These are phyloP conservation scores for Pocillopora verrucosa DNA, from an alignment of 64 coral and sea anemone species.

Conservation along the genomic window DNA sequence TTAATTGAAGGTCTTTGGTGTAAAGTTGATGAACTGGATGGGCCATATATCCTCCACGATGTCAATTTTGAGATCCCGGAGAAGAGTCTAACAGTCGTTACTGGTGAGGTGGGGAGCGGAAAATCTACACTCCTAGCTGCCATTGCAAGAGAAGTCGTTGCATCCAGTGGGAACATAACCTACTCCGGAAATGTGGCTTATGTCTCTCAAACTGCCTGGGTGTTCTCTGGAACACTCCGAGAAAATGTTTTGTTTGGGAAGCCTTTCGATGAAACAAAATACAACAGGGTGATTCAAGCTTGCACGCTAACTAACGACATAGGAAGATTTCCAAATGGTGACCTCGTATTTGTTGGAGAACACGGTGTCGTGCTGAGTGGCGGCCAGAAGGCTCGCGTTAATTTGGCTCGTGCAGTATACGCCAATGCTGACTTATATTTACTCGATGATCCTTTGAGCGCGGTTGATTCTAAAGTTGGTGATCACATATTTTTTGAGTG, in stretches of 20 bases:
- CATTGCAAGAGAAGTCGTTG: slow-evolving; percentile 46
- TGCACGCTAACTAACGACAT: no score
- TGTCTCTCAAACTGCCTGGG: slow-evolving; percentile 51
- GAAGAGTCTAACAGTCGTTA: slow-evolving; percentile 32
- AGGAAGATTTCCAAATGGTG: no score
- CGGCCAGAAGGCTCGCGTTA: slow-evolving; percentile 44
- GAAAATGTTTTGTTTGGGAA: slow-evolving; percentile 60
- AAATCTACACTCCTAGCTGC: slow-evolving; percentile 59
- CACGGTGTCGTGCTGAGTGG: slow-evolving; percentile 25
- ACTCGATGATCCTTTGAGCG: slow-evolving; percentile 60
- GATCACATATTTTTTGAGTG: slow-evolving; percentile 50
- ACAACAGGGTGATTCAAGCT: no score
- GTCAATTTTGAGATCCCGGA: slow-evolving; percentile 14
- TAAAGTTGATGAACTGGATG: neutral
- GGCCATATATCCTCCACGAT: slow-evolving; percentile 11
- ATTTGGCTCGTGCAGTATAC: slow-evolving; percentile 46
- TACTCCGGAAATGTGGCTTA: slow-evolving; percentile 32
- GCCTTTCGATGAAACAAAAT: no score
- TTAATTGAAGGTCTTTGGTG: slow-evolving; percentile 15
- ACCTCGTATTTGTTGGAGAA: no score
- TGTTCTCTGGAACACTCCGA: slow-evolving; percentile 60
- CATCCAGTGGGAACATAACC: slow-evolving; percentile 6
- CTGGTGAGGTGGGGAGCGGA: slow-evolving; percentile 54
- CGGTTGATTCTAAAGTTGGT: slow-evolving; percentile 55
- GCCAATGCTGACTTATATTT: slow-evolving; percentile 52